These are phyloP conservation scores for Euwallacea fornicatus DNA, from an alignment of 1,140 invertebrate species.

Conservation along the genomic window DNA sequence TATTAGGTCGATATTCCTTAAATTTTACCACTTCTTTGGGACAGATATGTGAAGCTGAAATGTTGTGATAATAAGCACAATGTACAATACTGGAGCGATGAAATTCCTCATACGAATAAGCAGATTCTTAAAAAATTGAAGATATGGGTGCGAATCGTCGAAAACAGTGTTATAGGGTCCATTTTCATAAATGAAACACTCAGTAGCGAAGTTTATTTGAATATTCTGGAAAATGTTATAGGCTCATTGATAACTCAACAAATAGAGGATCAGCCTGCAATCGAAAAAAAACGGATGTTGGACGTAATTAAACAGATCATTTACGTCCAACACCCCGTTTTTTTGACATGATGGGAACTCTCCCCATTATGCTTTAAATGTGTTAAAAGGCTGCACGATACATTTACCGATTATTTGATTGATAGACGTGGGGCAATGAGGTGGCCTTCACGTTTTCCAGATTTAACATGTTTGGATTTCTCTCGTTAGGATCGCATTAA, in stretches of 20 bases:
- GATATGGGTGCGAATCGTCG: neutral
- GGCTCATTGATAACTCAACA: neutral
- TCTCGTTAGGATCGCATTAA: neutral
- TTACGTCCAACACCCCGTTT: too few species aligned
- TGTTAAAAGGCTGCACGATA: neutral
- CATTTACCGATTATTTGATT: neutral
- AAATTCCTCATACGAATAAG: neutral
- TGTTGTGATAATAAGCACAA: neutral
- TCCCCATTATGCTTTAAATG: neutral
- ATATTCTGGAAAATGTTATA: conserved; percentile 10
- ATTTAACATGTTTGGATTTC: neutral
- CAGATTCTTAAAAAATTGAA: neutral
- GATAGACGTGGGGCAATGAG: neutral
- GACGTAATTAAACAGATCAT: neutral
- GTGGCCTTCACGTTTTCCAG: neutral
- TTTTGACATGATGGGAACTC: conserved; percentile 2
- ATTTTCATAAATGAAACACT: conserved; percentile 4
- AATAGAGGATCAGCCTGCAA: neutral
- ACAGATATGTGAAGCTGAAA: conserved; percentile 8
- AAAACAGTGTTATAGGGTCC: neutral
- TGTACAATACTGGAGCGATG: neutral
- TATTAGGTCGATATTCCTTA: conserved; percentile 14
- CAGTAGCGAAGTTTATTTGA: conserved; percentile 4
- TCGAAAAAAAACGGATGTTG: neutral
- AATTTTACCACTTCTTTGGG: conserved; percentile 18